phyloP scores from a whole-genome alignment of 2,113 vertebrate genomes.

The Sisor rabdophorus region DNA sequence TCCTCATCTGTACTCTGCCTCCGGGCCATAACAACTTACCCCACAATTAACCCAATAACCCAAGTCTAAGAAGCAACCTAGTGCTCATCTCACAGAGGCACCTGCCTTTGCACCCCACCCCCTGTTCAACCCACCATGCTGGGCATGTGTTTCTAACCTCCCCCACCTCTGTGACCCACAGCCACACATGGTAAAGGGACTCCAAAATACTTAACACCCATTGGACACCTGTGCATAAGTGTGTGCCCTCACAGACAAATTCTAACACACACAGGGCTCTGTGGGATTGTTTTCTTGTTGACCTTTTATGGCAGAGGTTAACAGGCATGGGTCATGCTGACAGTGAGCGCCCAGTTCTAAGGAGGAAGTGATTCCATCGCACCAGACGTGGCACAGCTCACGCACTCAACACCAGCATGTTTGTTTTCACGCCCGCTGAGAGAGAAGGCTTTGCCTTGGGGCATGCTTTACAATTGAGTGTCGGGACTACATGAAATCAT shows the following conservation, averaged over 20 bases:
- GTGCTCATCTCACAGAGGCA: conserved; percentile 51
- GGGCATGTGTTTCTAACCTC: conserved; percentile 71
- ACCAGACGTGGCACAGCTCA: conserved; percentile 39
- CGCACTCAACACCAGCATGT: conserved; percentile 44
- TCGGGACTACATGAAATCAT: conserved; percentile 26
- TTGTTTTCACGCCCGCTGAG: conserved; percentile 46
- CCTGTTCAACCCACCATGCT: conserved; percentile 53
- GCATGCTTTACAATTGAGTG: conserved; percentile 27
- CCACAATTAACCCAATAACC: conserved; percentile 52
- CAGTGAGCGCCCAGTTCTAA: conserved; percentile 55
- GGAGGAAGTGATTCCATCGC: conserved; percentile 51
- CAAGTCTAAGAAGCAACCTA: conserved; percentile 38
- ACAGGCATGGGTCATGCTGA: conserved; percentile 70
- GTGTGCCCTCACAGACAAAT: conserved; percentile 47
- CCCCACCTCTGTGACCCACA: conserved; percentile 65
- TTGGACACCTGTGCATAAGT: conserved; percentile 81
- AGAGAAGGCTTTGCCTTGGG: conserved; percentile 21
- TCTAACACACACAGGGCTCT: conserved; percentile 48
- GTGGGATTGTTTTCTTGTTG: conserved; percentile 50
- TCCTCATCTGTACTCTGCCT: conserved; percentile 19
- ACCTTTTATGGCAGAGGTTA: conserved; percentile 67
- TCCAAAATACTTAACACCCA: conserved; percentile 71
- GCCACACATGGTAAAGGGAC: conserved; percentile 67
- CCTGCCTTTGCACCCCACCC: conserved; percentile 51
- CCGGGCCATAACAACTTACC: conserved; percentile 37